Evolutionary conservation across 1,140 invertebrate genomes (phyloP).

Genomic region (Drosophila nasuta): DNA sequence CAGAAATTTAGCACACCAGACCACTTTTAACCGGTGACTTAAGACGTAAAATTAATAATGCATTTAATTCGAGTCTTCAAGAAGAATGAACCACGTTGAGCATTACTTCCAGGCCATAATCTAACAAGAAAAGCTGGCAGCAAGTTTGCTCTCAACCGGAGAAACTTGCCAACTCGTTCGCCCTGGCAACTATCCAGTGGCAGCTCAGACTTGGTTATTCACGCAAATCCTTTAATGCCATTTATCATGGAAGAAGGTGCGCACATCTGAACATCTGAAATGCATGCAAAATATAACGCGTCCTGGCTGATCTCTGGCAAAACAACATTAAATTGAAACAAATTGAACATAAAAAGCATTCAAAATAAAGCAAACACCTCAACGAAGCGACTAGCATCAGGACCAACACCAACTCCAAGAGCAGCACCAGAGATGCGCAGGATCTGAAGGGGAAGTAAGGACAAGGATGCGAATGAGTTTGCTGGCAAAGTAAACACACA

Average conservation of each 20-base stretch:
- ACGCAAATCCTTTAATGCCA: constrained; percentile 80
- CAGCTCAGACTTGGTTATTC: constrained; percentile 66
- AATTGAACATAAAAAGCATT: constrained; percentile 83
- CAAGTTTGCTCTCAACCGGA: constrained; percentile 30
- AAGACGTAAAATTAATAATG: constrained; percentile 5
- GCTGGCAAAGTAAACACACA: constrained; percentile 75
- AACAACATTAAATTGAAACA: constrained; percentile 83
- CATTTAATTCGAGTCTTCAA: not conserved
- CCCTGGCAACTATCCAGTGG: constrained; percentile 50
- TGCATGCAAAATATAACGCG: constrained; percentile 77
- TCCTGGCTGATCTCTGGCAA: constrained; percentile 71
- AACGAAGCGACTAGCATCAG: constrained; percentile 27
- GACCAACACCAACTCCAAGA: not conserved
- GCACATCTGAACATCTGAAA: constrained; percentile 51
- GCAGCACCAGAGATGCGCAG: not conserved
- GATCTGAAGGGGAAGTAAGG: not conserved
- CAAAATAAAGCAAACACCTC: constrained; percentile 82
- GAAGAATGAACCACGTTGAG: constrained; percentile 8
- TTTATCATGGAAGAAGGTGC: constrained; percentile 71
- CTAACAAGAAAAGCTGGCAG: constrained; percentile 31
- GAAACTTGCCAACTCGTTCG: constrained; percentile 38
- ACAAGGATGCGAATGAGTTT: constrained; percentile 55
- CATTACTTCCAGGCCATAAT: constrained; percentile 22
- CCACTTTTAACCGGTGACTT: not conserved
- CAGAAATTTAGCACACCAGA: not conserved